Evolutionary conservation across 2,113 vertebrate genomes (phyloP).

Genomic region (Fukomys damarensis): DNA sequence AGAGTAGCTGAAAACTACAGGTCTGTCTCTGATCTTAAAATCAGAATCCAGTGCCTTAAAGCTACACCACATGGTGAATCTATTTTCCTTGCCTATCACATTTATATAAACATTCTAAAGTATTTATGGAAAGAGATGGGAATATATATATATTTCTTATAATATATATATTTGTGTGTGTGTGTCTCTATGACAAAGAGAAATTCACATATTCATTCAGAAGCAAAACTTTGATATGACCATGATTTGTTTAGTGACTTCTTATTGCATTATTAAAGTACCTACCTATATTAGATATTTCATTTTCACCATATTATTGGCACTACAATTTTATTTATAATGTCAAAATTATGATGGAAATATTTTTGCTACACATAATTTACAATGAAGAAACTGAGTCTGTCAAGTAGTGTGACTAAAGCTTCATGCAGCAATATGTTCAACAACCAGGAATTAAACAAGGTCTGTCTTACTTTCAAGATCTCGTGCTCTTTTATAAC

Average conservation of each 20-base stretch:
- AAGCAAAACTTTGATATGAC: background rate
- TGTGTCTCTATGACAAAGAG: background rate
- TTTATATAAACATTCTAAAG: slow-evolving; percentile 1
- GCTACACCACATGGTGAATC: background rate
- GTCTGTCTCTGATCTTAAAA: background rate
- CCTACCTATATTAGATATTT: background rate
- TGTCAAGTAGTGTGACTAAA: background rate
- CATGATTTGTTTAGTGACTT: background rate
- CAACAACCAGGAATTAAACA: background rate
- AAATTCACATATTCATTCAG: background rate
- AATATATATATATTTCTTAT: background rate
- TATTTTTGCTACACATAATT: background rate
- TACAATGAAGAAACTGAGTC: background rate
- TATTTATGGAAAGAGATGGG: slow-evolving; percentile 26
- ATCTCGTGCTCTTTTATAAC: background rate
- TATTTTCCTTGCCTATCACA: background rate
- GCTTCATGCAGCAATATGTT: background rate
- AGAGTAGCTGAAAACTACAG: background rate
- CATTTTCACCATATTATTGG: background rate
- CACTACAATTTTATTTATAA: background rate
- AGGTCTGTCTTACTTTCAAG: background rate
- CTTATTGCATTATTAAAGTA: background rate
- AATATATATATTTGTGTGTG: no score
- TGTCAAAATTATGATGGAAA: background rate
- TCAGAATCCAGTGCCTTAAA: background rate